These are phyloP conservation scores for Cerastis leucographa DNA, from an alignment of 2,888 invertebrate species.

Conservation along the genomic window DNA sequence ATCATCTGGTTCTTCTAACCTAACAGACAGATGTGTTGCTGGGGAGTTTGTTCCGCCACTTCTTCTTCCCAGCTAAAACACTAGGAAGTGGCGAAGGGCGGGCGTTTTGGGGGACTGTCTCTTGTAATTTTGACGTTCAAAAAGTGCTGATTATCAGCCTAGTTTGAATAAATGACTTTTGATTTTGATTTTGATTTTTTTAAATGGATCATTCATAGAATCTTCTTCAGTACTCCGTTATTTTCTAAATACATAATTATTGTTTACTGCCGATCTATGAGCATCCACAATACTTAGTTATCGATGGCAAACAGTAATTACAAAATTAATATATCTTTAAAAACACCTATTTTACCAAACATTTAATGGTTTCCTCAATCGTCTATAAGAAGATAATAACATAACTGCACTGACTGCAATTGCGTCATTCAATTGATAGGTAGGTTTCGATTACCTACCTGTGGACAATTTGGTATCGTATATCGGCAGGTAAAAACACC, in stretches of 20 bases:
- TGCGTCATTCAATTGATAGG: background rate
- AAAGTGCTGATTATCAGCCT: too few relatives aligned
- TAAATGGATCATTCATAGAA: background rate
- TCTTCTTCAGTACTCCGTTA: slow-evolving; percentile 3
- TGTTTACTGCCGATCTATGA: slow-evolving; percentile 5
- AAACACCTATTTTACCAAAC: slow-evolving; percentile 7
- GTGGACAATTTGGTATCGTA: background rate
- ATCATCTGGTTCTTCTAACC: too few relatives aligned
- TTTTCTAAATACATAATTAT: slow-evolving; percentile 20
- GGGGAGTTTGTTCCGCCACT: too few relatives aligned
- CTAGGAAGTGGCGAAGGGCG: too few relatives aligned
- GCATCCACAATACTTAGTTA: background rate
- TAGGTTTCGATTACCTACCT: slow-evolving; percentile 1
- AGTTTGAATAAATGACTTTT: too few relatives aligned
- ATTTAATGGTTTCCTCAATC: slow-evolving; percentile 25
- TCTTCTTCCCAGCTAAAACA: too few relatives aligned
- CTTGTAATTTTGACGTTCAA: too few relatives aligned
- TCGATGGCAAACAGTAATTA: slow-evolving; percentile 21
- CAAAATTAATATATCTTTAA: slow-evolving; percentile 6
- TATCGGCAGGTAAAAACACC: too few relatives aligned
- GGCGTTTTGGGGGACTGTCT: too few relatives aligned
- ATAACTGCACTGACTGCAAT: background rate
- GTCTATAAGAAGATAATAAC: slow-evolving; percentile 12
- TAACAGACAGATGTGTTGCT: too few relatives aligned
- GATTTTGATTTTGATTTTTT: too few relatives aligned